phyloP scores from a whole-genome alignment of 1,140 invertebrate species.

The Drosophila elegans region DNA sequence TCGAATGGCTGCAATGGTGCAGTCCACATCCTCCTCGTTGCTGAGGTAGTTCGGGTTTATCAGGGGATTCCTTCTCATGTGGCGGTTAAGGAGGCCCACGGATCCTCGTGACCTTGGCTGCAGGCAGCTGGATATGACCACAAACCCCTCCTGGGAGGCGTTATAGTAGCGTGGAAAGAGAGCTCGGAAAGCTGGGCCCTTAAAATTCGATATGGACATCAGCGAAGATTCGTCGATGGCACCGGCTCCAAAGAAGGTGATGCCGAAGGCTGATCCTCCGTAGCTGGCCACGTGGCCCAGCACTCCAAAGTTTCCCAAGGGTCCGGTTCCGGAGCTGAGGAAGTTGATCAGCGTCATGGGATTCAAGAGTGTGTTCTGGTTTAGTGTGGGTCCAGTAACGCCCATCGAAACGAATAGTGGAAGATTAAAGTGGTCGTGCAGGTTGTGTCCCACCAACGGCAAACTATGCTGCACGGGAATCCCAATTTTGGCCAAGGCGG shows the following conservation, averaged over 20 bases:
- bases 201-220: slow-evolving; percentile 89
- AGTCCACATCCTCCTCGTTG: slow-evolving; percentile 87
- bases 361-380: slow-evolving; percentile 86
- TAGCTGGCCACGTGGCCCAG: slow-evolving; percentile 85
- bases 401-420: slow-evolving; percentile 89
- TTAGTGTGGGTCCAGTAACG: slow-evolving; percentile 87
- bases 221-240: slow-evolving; percentile 88
- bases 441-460: slow-evolving; percentile 87
- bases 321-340: slow-evolving; percentile 87
- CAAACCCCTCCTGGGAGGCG: slow-evolving; percentile 88
- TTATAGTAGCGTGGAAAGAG: slow-evolving; percentile 89
- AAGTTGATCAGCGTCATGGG: slow-evolving; percentile 87
- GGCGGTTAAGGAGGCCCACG: slow-evolving; percentile 86
- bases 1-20: slow-evolving; percentile 88
- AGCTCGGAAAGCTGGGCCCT: slow-evolving; percentile 87
- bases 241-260: slow-evolving; percentile 89
- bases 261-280: slow-evolving; percentile 85
- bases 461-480: slow-evolving; percentile 86
- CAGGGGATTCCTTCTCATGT: slow-evolving; percentile 87
- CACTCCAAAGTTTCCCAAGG: slow-evolving; percentile 87
- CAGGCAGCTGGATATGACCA: slow-evolving; percentile 88
- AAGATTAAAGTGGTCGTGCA: slow-evolving; percentile 91
- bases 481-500: slow-evolving; percentile 85
- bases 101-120: slow-evolving; percentile 89
- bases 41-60: slow-evolving; percentile 92